Conservation (phyloP, 2,797 vertebrate genomes). For the Coregonus suidteri region DNA sequence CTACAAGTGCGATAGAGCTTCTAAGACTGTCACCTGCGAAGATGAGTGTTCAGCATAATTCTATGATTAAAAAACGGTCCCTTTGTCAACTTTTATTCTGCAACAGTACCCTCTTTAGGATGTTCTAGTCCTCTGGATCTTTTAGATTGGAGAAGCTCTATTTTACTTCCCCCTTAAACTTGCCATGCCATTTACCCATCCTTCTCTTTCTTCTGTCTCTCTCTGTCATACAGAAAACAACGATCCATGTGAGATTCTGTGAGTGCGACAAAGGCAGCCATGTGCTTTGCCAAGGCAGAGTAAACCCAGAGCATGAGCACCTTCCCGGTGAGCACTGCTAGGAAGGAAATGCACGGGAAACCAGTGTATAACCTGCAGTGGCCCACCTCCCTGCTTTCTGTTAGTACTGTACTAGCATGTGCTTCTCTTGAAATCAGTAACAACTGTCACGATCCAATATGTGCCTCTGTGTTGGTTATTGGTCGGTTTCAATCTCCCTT, state of each 20-base stretch:
- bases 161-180: neutral
- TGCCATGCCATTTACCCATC: neutral
- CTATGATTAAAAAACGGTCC: neutral
- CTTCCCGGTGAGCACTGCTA: too few species aligned
- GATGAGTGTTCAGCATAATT: slow-evolving; percentile 43
- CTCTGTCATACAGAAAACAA: too few species aligned
- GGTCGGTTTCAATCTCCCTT: too few species aligned
- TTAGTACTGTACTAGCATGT: too few species aligned
- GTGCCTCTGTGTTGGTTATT: neutral
- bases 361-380: too few species aligned
- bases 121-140: neutral
- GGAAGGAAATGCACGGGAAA: too few species aligned
- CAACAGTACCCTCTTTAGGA: neutral
- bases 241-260: too few species aligned
- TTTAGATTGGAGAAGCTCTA: neutral
- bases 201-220: neutral
- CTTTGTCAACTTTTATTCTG: neutral
- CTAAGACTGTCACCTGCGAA: slow-evolving; percentile 34
- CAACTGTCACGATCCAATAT: neutral
- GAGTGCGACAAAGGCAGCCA: too few species aligned
- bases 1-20: slow-evolving; percentile 54
- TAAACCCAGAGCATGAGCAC: too few species aligned
- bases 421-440: neutral
- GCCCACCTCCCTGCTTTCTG: neutral
- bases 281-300: too few species aligned